Base-by-base conservation (phyloP, 2,113 vertebrate genomes). In the Balaenoptera acutorostrata region DNA sequence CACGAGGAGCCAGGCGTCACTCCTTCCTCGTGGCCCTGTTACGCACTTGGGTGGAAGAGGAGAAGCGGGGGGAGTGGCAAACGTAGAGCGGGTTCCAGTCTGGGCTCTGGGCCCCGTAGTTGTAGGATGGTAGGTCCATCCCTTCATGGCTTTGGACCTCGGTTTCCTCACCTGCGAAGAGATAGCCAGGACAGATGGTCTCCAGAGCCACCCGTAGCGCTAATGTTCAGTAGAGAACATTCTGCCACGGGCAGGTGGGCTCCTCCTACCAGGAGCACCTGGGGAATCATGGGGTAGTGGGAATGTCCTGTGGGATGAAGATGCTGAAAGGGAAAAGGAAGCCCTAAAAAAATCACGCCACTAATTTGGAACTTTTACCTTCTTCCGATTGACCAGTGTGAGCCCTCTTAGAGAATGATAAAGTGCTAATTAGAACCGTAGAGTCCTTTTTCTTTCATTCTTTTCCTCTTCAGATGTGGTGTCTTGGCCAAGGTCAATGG, bases 201-300 rank as follows among this genome's bases (percentile, higher is more conserved):
- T 44, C 74, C n/a, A 3, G 57, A 61, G 46, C 25, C 9, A 7
- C 18, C 6, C 18, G 10, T 0, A 9, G 39, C 11, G 1, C 20
- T 5, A 0, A 5, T 8, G 6, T 52, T 74, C 61, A 31, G n/a
- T 12, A 68, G 46, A 5, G 3, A 9, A 63, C 36, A 25, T 41
- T 46, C 49, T 5, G 0, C 44, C n/a, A 1, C 0, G 0, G 27
- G 31, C 17, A 25, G 17, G 21, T 3, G 6, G 31, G 71, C 21
- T 27, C 33, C 87, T 23, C 2, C 10, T 11, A 3, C 31, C 15
- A 18, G 66, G 29, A 18, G 8, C 5, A 33, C 36, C 57, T 5
- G 18, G 29, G 13, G 61, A 5, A n/a, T 23, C n/a, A 25, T 5
- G 0, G 0, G 27, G 15, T 6, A 6, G 3, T 4, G 39, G 17